phyloP scores from a whole-genome alignment of 2,113 vertebrate species.

The Epinephelus fuscoguttatus region DNA sequence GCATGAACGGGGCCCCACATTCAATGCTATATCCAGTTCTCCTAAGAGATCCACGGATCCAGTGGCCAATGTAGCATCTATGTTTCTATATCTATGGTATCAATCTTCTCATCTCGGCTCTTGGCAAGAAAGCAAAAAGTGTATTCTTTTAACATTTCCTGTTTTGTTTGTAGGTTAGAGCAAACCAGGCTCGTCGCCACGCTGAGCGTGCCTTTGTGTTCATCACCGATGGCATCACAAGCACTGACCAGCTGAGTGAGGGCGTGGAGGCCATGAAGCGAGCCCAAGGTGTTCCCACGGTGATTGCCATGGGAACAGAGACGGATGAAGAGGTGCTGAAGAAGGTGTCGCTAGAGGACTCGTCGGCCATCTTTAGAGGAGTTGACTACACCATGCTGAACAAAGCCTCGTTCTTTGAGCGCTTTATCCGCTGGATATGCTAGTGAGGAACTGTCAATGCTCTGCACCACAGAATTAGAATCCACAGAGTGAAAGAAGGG shows the following conservation, averaged over 20 bases:
- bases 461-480: slow-evolving; percentile 56
- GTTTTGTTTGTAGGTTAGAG: slow-evolving; percentile 38
- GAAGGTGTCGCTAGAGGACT: slow-evolving; percentile 92
- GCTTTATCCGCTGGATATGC: slow-evolving; percentile 91
- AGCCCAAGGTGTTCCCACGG: slow-evolving; percentile 89
- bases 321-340: slow-evolving; percentile 89
- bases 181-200: slow-evolving; percentile 80
- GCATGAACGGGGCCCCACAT: not conserved
- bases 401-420: slow-evolving; percentile 91
- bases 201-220: slow-evolving; percentile 95
- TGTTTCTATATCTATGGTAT: no score
- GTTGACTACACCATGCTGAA: slow-evolving; percentile 88
- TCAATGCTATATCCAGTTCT: no score
- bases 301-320: slow-evolving; percentile 91
- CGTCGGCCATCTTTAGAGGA: slow-evolving; percentile 91
- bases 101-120: not conserved
- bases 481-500: slow-evolving; percentile 49
- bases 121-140: no score
- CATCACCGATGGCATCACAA: slow-evolving; percentile 93
- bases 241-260: slow-evolving; percentile 90
- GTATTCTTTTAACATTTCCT: not conserved
- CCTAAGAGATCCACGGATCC: no score
- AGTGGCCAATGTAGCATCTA: no score
- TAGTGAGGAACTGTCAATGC: slow-evolving; percentile 74
- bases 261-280: slow-evolving; percentile 92